A percentile compares a stretch with the other conserved stretches of the same genome.
These are phyloP conservation scores for Macrocentrus cingulum DNA, from an alignment of 1,140 invertebrate genomes.

Conservation along the genomic window DNA sequence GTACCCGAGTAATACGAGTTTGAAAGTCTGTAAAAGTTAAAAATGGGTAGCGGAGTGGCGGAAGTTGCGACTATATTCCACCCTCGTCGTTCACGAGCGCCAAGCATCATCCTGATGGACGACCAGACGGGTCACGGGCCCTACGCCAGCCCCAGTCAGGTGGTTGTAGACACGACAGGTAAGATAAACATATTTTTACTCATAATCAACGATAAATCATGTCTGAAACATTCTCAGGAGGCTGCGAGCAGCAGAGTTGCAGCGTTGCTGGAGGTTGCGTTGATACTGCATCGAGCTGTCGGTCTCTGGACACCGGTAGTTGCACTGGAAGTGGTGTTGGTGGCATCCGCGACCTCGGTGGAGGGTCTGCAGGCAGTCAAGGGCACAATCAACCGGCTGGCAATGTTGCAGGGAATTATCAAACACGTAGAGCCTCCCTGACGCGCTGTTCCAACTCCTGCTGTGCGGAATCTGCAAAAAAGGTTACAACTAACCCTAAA, in stretches of 20 bases:
- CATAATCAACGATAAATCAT: not conserved
- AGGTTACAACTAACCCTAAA: conserved; percentile 42
- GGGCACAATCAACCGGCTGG: conserved; percentile 44
- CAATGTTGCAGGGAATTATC: conserved; percentile 41
- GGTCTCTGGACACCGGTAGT: conserved; percentile 41
- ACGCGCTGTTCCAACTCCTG: conserved; percentile 49
- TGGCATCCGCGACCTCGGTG: conserved; percentile 21
- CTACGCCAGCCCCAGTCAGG: conserved; percentile 41
- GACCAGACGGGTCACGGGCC: conserved; percentile 42
- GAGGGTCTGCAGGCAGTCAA: conserved; percentile 31
- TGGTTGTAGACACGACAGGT: conserved; percentile 44
- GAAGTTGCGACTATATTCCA: conserved; percentile 62
- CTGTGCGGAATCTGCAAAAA: conserved; percentile 53
- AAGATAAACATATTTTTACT: conserved; percentile 19
- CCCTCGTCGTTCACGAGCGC: conserved; percentile 57
- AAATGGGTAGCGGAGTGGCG: conserved; percentile 51
- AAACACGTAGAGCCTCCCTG: conserved; percentile 39
- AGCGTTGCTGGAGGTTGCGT: conserved; percentile 38
- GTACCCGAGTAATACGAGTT: not conserved
- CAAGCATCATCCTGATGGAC: conserved; percentile 54
- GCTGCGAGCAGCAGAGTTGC: conserved; percentile 46
- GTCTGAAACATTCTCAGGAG: conserved; percentile 25
- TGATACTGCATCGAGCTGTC: conserved; percentile 44
- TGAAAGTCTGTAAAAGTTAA: conserved; percentile 21
- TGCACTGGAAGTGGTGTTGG: conserved; percentile 32